Conservation (phyloP, 2,113 vertebrate genomes). For the Myanophis thanlyinensis region DNA sequence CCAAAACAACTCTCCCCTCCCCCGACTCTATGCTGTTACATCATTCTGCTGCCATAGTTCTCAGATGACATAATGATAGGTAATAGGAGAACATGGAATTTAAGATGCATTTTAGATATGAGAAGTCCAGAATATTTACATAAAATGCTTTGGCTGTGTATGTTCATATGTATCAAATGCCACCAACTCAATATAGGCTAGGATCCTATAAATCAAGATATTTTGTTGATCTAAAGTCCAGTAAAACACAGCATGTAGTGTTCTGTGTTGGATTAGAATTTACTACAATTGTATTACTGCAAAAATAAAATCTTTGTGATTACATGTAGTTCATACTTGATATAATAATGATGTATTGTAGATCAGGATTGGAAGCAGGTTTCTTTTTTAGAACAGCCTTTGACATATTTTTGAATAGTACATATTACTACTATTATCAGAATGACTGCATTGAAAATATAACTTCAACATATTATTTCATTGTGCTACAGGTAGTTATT, state of each 20-base stretch:
- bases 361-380: slow-evolving; percentile 11
- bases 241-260: background rate
- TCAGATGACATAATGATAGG: background rate
- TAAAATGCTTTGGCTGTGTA: background rate
- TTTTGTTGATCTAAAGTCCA: background rate
- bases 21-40: background rate
- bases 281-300: background rate
- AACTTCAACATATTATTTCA: slow-evolving; percentile 41
- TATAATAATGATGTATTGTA: background rate
- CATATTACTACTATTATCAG: slow-evolving; percentile 13
- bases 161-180: background rate
- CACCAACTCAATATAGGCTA: background rate
- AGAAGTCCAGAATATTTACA: background rate
- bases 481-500: slow-evolving; percentile 70
- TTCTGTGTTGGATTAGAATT: slow-evolving; percentile 16
- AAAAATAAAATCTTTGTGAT: background rate
- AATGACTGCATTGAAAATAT: slow-evolving; percentile 4
- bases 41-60: background rate
- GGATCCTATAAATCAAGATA: background rate
- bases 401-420: slow-evolving; percentile 9
- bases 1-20: no score
- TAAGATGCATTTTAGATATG: background rate
- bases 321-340: background rate
- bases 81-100: background rate
- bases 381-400: background rate